Evolutionary conservation across 2,113 vertebrate genomes (phyloP).

Genomic region (Aythya baeri): DNA sequence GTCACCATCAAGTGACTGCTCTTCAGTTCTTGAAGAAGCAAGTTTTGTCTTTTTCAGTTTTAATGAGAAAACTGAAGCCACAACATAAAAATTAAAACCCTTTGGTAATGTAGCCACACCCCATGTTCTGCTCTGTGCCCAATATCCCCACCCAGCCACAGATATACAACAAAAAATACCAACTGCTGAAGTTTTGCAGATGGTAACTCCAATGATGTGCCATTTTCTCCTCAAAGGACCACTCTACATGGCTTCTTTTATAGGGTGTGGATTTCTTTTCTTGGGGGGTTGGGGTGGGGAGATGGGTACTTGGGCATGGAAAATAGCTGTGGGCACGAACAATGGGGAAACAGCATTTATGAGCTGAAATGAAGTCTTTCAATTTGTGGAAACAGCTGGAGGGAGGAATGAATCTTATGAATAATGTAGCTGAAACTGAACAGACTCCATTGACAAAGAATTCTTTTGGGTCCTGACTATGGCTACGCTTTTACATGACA

Average conservation of each 20-base stretch:
- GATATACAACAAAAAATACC: constrained; percentile 3
- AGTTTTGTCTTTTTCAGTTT: not conserved
- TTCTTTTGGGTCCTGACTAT: constrained; percentile 1
- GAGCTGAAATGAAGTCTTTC: constrained; percentile 33
- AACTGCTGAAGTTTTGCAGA: not conserved
- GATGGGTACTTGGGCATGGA: constrained; percentile 7
- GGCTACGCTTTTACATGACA: not conserved
- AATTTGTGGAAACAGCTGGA: constrained; percentile 46
- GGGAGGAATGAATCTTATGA: not conserved
- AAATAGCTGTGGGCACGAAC: constrained; percentile 29
- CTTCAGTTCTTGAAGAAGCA: not conserved
- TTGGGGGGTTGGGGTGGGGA: not conserved
- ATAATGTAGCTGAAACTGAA: not conserved
- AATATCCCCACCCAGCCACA: not conserved
- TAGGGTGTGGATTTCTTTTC: not conserved
- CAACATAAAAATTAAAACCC: not conserved
- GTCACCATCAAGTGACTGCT: not conserved
- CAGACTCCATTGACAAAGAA: not conserved
- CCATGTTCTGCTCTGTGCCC: not conserved
- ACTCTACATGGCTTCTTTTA: not conserved
- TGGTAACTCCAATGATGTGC: not conserved
- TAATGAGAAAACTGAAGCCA: not conserved
- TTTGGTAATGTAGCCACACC: not conserved
- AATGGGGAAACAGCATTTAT: constrained; percentile 14
- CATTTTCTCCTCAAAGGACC: constrained; percentile 24